Evolutionary conservation across 2,888 invertebrate species (phyloP).

Genomic region (Eilema depressum): DNA sequence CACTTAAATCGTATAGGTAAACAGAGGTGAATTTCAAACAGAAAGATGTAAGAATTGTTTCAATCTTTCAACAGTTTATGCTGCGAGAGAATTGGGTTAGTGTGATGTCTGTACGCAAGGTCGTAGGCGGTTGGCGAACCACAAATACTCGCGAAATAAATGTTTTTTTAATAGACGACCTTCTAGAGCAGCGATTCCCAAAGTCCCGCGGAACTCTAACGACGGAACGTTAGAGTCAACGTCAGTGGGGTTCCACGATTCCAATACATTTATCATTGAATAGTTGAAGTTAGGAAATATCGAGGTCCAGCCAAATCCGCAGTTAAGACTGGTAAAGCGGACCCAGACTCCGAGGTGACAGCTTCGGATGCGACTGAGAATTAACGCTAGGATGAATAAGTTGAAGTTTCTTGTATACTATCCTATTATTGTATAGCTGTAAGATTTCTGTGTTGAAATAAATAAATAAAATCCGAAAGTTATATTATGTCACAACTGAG

Average conservation of each 20-base stretch:
- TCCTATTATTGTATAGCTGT: no score
- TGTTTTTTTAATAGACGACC: slow-evolving; percentile 26
- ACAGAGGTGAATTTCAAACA: slow-evolving; percentile 5
- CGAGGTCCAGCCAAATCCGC: no score
- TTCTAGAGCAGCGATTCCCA: slow-evolving; percentile 13
- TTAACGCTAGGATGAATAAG: no score
- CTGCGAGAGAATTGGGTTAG: slow-evolving; percentile 44
- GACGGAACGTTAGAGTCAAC: no score
- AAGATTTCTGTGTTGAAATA: no score
- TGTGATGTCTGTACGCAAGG: slow-evolving; percentile 28
- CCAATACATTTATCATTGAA: neutral
- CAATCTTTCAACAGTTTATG: slow-evolving; percentile 18
- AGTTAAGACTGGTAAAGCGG: no score
- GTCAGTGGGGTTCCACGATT: neutral
- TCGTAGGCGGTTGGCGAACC: slow-evolving; percentile 40
- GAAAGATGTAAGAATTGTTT: slow-evolving; percentile 11
- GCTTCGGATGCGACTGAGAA: no score
- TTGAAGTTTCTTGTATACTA: no score
- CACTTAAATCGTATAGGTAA: slow-evolving; percentile 8
- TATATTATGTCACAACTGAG: no score
- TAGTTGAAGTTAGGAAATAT: no score
- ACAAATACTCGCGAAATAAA: slow-evolving; percentile 31
- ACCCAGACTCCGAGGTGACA: no score
- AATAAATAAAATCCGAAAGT: no score
- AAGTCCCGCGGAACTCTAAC: neutral